Evolutionary conservation across 2,888 invertebrate species (phyloP).

Genomic region (Drosophila borborema): DNA sequence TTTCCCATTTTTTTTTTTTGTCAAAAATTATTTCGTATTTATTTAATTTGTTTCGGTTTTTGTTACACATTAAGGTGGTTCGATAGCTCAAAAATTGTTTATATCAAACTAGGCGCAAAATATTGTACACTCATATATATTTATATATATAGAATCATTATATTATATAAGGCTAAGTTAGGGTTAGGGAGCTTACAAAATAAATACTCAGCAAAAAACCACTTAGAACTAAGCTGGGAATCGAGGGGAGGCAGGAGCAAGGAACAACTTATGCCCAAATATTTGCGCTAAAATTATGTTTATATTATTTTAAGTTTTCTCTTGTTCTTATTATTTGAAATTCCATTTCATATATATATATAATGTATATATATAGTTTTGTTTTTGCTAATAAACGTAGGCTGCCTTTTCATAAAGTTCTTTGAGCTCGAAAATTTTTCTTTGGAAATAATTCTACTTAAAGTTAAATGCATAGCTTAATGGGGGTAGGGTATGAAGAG

Average conservation of each 20-base stretch:
- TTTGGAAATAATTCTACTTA: slow-evolving; percentile 69
- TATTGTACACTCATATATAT: slow-evolving; percentile 60
- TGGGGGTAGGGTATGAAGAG: slow-evolving; percentile 12
- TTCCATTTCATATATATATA: slow-evolving; percentile 64
- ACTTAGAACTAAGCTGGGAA: slow-evolving; percentile 48
- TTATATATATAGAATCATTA: not conserved
- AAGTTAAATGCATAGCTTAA: slow-evolving; percentile 56
- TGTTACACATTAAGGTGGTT: slow-evolving; percentile 83
- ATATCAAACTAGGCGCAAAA: slow-evolving; percentile 71
- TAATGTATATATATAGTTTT: slow-evolving; percentile 29
- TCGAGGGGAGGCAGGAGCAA: not conserved
- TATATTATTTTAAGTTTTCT: slow-evolving; percentile 3
- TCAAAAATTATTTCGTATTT: slow-evolving; percentile 69
- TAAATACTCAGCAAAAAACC: slow-evolving; percentile 33
- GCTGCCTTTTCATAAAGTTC: slow-evolving; percentile 56
- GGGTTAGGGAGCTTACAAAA: slow-evolving; percentile 4
- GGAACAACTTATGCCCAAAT: slow-evolving; percentile 60
- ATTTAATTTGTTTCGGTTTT: slow-evolving; percentile 60
- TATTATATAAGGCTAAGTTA: slow-evolving; percentile 58
- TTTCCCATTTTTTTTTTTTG: slow-evolving; percentile 1
- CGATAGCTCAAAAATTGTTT: slow-evolving; percentile 79
- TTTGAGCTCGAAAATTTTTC: slow-evolving; percentile 54
- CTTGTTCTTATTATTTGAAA: slow-evolving; percentile 52
- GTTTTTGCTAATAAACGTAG: slow-evolving; percentile 56
- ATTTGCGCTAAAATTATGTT: slow-evolving; percentile 61